Evolutionary conservation across 2,888 invertebrate genomes (phyloP).

Genomic region (Thumatha senex): DNA sequence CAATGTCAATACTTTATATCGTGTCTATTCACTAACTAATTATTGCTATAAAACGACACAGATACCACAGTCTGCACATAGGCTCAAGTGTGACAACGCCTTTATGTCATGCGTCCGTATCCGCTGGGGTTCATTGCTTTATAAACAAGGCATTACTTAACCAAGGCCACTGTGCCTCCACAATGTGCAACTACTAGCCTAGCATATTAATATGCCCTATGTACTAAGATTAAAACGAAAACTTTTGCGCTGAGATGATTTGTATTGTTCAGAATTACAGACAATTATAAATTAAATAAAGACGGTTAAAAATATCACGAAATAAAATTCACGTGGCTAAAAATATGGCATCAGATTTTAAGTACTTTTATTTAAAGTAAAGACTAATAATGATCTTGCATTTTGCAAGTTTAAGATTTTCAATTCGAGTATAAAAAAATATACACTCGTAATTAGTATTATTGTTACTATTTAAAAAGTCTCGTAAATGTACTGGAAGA

Average conservation of each 20-base stretch:
- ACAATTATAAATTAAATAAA: conserved; percentile 67
- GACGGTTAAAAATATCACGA: conserved; percentile 76
- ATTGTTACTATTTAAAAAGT: conserved; percentile 50
- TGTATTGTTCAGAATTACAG: conserved; percentile 65
- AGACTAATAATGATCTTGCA: conserved; percentile 47
- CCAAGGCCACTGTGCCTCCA: conserved; percentile 76
- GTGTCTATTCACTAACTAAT: conserved; percentile 12
- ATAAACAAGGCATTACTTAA: conserved; percentile 68
- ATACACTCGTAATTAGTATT: conserved; percentile 45
- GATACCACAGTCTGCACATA: conserved; percentile 39
- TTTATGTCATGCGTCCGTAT: conserved; percentile 26
- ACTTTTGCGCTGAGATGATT: conserved; percentile 54
- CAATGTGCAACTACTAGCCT: conserved; percentile 73
- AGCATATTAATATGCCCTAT: conserved; percentile 71
- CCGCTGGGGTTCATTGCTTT: conserved; percentile 64
- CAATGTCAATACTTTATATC: conserved; percentile 2
- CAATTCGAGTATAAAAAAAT: conserved; percentile 38
- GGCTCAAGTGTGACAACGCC: conserved; percentile 22
- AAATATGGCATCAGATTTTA: conserved; percentile 82
- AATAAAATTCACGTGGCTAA: conserved; percentile 80
- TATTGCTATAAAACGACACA: conserved; percentile 16
- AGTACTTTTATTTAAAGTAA: conserved; percentile 74
- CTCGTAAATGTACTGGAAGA: conserved; percentile 74
- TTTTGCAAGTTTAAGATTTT: conserved; percentile 31
- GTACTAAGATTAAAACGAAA: conserved; percentile 53